These are phyloP conservation scores for Temnopleurus reevesii DNA, from an alignment of 53 echinoderm and acorn worm species.

Conservation along the genomic window DNA sequence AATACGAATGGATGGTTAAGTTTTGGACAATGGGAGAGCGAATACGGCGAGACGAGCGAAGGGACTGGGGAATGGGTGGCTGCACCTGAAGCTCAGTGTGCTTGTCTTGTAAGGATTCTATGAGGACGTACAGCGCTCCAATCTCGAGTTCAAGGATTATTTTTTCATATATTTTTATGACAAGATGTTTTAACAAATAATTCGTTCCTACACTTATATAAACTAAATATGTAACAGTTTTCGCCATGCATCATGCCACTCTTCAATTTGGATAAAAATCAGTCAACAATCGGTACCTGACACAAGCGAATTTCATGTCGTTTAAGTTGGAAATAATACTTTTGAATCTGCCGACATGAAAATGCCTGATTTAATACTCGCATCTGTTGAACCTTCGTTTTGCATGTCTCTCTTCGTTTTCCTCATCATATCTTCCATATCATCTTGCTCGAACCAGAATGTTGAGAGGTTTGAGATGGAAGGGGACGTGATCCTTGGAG, in stretches of 20 bases:
- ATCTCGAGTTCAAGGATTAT: too few relatives aligned
- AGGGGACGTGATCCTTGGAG: slow-evolving; percentile 88
- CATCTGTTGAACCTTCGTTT: not conserved
- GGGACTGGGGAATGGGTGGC: not conserved
- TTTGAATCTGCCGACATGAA: not conserved
- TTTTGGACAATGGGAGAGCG: not conserved
- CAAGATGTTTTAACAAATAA: too few relatives aligned
- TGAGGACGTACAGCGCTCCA: not conserved
- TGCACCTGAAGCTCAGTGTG: not conserved
- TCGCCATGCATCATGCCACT: too few relatives aligned
- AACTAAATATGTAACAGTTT: too few relatives aligned
- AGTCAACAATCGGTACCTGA: too few relatives aligned
- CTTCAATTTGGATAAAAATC: too few relatives aligned
- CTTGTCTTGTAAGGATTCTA: not conserved
- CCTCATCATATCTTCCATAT: not conserved
- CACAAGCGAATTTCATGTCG: too few relatives aligned
- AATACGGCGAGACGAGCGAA: not conserved
- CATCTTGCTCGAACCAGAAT: not conserved
- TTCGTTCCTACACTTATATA: too few relatives aligned
- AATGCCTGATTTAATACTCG: not conserved
- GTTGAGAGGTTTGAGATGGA: slow-evolving; percentile 13
- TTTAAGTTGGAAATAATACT: too few relatives aligned
- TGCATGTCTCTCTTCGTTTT: not conserved
- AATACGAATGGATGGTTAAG: not conserved
- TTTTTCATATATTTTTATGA: too few relatives aligned